Base-by-base conservation (phyloP, 1,140 invertebrate species). In the Macrosteles quadrilineatus region DNA sequence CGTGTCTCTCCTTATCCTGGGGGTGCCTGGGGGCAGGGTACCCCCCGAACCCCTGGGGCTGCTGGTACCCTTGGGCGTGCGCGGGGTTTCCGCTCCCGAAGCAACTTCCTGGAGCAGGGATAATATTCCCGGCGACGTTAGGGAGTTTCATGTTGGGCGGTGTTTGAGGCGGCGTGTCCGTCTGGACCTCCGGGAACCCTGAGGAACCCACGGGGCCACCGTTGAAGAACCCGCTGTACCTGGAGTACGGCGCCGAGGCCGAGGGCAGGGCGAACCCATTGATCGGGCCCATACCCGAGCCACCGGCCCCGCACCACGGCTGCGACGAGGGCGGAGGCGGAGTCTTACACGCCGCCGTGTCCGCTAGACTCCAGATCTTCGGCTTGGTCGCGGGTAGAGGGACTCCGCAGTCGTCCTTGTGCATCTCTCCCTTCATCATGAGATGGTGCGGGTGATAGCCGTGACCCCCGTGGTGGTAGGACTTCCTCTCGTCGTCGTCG, bases 351-450 rank as follows among this genome's bases (percentile, higher is more conserved):
- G 95, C 96, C 19, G 96, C 96, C 31, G 95, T 97, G 80, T 98
- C 95, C 29, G 96, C 96, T 73, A 98, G 80, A 4, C 95, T 97
- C 96, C 96, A 98, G 76, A 98, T 98, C 82, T 98, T 96, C 23
- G 96, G 96, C 79, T 98, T 97, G 50, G 92, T 90, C 43, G 92
- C 91, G 40, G 92, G 92, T 72, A 94, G 88, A 1, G 92, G 92
- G 23, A 95, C 89, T 3, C 92, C 92, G 79, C 92, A 94, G 75
- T 93, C 91, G 53, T 69, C 68, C 32, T 40, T 25, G 27, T 93
- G 91, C 69, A 85, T 83, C 75, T 92, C 91, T 67, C 90, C 86
- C 78, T 91, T 92, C 45, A 90, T 81, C 72, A 86, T 81, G 73
- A 87, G 83, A 78, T 86, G 85, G 73, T 85, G 83, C 78, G 84